A percentile compares a stretch with the other conserved stretches of the same genome.
phyloP scores from a whole-genome alignment of 2,113 vertebrate species.

The Origma solitaria region DNA sequence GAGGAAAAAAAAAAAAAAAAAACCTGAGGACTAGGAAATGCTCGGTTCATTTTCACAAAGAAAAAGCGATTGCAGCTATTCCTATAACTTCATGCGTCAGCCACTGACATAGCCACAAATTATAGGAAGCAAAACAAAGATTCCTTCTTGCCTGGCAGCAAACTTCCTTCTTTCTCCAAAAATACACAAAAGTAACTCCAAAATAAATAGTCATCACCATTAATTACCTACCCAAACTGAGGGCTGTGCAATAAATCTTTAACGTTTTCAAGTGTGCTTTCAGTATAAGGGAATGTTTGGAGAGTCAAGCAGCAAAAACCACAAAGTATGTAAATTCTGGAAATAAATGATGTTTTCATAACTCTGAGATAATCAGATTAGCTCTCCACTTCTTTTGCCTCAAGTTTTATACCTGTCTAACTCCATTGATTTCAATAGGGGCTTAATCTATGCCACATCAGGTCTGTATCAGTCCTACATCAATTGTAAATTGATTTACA shows the following conservation, averaged over 20 bases:
- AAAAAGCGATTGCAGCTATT: background rate
- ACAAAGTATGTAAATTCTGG: constrained; percentile 9
- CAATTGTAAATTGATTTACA: constrained; percentile 20
- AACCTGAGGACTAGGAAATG: background rate
- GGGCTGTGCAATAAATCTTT: constrained; percentile 9
- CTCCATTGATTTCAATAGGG: background rate
- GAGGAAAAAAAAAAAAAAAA: background rate
- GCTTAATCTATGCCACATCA: background rate
- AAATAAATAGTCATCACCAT: constrained; percentile 47
- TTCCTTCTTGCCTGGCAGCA: constrained; percentile 21
- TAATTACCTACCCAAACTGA: constrained; percentile 36
- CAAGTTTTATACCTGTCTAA: constrained; percentile 24
- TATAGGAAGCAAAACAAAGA: constrained; percentile 29
- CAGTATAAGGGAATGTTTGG: background rate
- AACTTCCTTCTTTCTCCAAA: background rate
- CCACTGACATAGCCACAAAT: constrained; percentile 14
- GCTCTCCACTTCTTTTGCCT: constrained; percentile 2
- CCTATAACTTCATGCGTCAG: constrained; percentile 9
- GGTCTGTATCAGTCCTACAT: background rate
- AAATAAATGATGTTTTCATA: constrained; percentile 47
- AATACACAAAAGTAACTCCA: constrained; percentile 19
- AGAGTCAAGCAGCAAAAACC: constrained; percentile 11
- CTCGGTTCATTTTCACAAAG: background rate
- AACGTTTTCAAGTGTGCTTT: background rate
- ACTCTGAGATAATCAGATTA: constrained; percentile 41